Evolutionary conservation across 2,113 vertebrate species (phyloP), one percentile per base, ranked within the genome.

Genomic region (Ictalurus furcatus): DNA sequence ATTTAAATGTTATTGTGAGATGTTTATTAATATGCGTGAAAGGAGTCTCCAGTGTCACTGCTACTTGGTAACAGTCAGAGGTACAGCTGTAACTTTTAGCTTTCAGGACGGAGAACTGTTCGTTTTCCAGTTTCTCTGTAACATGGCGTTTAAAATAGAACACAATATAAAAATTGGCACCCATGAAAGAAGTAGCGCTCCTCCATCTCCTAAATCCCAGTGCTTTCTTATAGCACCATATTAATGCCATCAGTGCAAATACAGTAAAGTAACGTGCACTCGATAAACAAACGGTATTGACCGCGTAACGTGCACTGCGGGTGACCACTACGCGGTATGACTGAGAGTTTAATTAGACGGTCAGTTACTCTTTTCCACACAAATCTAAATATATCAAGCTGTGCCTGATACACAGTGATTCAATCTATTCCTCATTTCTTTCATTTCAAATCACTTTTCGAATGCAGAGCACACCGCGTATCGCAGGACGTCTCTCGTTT

Each of bases 371-470:
- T 37, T 23, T 61, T 61, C 80, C 58, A 83, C 21, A 37, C 30
- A 61, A 61, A 83, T 83, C 56, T 61, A 37, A 83, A 83, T 61
- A 13, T 61, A 37, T 40, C 81, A 40, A 23, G 30, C 81, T 58
- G 81, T 40, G 58, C 81, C 21, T 40, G 58, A 63, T 40, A 63
- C 58, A 63, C 81, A 28, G 58, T 25, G 58, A 84, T 63, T 63
- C 81, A 84, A 84, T 84, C 81, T 84, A 44, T 63, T 84, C 34
- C 81, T 84, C 58, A 63, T 84, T 84, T 84, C 34, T 63, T 25
- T 63, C 6, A 0, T 84, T 63, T 28, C 34, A 84, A 84, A 63
- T 84, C 28, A 23, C 21, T 84, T 63, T 63, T 84, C 58, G 28
- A 84, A 63, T 5, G 2, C 54, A 8, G 81, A 23, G 34, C 81